These are phyloP conservation scores for Telmatherina bonti DNA, from an alignment of 2,797 vertebrate genomes.

Conservation along the genomic window DNA sequence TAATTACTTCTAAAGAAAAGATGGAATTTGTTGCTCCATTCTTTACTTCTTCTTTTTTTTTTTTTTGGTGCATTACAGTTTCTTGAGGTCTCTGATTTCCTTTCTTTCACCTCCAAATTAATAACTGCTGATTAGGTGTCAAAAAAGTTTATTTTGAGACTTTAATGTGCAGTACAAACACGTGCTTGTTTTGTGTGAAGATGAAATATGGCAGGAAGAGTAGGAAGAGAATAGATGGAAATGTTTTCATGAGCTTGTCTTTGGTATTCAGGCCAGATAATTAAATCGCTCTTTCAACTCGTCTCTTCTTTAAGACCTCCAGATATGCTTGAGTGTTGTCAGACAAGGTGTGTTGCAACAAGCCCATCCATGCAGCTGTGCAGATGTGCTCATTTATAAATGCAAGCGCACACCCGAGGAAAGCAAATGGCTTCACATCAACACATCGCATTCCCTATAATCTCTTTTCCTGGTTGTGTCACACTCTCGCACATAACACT, in stretches of 20 bases:
- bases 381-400: constrained; percentile 57
- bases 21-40: constrained; percentile 19
- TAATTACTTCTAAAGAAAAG: constrained; percentile 27
- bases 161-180: constrained; percentile 49
- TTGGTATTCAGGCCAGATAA: constrained; percentile 70
- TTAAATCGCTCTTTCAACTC: constrained; percentile 77
- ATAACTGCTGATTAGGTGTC: constrained; percentile 51
- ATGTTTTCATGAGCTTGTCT: constrained; percentile 65
- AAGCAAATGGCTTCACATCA: constrained; percentile 65
- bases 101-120: constrained; percentile 55
- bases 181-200: constrained; percentile 22
- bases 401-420: constrained; percentile 13
- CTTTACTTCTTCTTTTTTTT: constrained; percentile 7
- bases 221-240: constrained; percentile 23
- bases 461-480: constrained; percentile 49
- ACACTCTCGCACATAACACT: constrained; percentile 66
- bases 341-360: constrained; percentile 89
- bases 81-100: constrained; percentile 32
- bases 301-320: constrained; percentile 85
- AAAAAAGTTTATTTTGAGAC: constrained; percentile 39
- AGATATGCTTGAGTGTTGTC: constrained; percentile 89
- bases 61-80: constrained; percentile 30
- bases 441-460: constrained; percentile 44
- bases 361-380: constrained; percentile 87
- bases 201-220: constrained; percentile 44